Evolutionary conservation across 2,888 invertebrate genomes (phyloP), one percentile per base, ranked within the genome.

Genomic region (Agrotis ipsilon): DNA sequence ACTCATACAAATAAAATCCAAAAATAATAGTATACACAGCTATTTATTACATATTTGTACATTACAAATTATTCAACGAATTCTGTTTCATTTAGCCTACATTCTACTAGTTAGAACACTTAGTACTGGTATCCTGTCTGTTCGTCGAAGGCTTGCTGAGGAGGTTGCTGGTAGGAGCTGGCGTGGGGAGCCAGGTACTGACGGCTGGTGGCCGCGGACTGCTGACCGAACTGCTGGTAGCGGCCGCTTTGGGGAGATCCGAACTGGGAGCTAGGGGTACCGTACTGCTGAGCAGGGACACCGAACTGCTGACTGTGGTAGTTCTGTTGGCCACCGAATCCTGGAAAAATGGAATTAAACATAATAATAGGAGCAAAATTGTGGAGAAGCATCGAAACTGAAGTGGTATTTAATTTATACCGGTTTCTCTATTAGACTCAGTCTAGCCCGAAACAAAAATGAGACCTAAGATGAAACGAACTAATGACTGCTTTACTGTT

Each of bases 71-170:
- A 58, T 19, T 46, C 27, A 70, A 46, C 61, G 48, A 63, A 24
- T 78, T 86, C 83, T 76, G 70, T 68, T 68, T 32, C 48, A 76
- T 82, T 71, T 79, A 78, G 16, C 63, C 21, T 32, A 32, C 1
- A 4, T 1, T 16, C 51, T 65, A 73, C n/a, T 21, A 19, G 32
- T 39, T 39, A 39, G 39, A 39, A 39, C 45, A 61, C 57, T 86
- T 90, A 95, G 73, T 96, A 96, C 39, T 92, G 90, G 85, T 96
- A 96, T 57, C 95, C 95, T 24, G 94, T 94, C 65, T 93, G 80
- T 72, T 94, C 95, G 61, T 96, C 94, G 70, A 96, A 96, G 45
- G 89, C 81, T 75, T 96, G 96, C 72, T 95, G 94, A 19, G 94
- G 93, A 61, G 85, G 82, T 75, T 91, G 90, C 76, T 92, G 89